A percentile compares a stretch with the other conserved stretches of the same genome.
Conservation (phyloP, 2,113 vertebrate genomes). For the Mesocricetus auratus region DNA sequence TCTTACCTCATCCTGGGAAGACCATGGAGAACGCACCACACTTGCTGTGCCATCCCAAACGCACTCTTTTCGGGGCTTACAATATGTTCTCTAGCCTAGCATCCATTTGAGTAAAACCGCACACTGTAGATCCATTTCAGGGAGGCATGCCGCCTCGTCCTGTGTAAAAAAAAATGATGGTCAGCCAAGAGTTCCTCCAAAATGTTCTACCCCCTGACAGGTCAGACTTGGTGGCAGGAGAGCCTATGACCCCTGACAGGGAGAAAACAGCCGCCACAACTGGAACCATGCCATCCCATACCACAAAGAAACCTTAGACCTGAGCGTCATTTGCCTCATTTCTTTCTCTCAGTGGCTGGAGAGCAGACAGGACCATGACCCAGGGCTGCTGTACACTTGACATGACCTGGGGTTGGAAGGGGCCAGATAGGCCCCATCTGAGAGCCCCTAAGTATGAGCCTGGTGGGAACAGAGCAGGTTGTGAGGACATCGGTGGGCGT, state of each 20-base stretch:
- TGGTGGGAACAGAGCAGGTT: background rate
- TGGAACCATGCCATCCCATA: background rate
- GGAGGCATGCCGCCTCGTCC: background rate
- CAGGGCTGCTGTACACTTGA: background rate
- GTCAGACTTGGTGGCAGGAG: background rate
- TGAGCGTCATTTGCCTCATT: background rate
- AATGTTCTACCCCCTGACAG: background rate
- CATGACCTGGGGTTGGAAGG: background rate
- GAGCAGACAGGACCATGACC: background rate
- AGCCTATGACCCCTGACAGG: background rate
- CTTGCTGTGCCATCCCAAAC: no score
- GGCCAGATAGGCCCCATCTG: background rate
- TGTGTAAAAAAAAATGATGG: no score
- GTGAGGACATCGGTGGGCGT: background rate
- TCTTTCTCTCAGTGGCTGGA: background rate
- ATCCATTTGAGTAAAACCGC: background rate
- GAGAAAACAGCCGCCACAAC: background rate
- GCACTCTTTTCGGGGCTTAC: background rate
- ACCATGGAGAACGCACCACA: background rate
- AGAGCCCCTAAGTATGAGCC: background rate
- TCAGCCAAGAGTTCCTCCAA: background rate
- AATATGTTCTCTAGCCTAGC: background rate
- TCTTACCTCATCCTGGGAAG: background rate
- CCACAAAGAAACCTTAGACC: background rate
- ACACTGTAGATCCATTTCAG: background rate